Conservation (phyloP, 1,140 invertebrate genomes). For the Paramacrobiotus metropolitanus region DNA sequence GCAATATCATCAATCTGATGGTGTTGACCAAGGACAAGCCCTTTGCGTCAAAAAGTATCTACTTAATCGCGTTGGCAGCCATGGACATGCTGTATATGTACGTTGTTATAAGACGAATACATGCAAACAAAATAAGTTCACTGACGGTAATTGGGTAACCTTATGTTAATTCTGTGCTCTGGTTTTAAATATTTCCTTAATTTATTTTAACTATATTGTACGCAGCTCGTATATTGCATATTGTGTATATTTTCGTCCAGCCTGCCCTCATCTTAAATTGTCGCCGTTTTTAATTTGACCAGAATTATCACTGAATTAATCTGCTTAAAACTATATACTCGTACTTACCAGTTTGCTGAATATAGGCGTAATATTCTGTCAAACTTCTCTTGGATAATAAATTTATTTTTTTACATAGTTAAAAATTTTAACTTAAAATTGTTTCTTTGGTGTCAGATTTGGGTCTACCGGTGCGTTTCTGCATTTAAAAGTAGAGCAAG, state of each 20-base stretch:
- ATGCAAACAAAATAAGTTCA: neutral
- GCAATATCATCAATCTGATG: neutral
- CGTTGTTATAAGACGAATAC: neutral
- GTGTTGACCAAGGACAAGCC: neutral
- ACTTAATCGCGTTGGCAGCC: neutral
- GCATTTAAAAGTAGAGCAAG: too few relatives aligned
- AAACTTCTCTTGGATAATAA: too few relatives aligned
- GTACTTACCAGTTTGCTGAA: too few relatives aligned
- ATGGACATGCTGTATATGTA: neutral
- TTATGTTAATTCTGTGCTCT: neutral
- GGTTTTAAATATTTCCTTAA: neutral
- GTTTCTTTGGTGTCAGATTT: too few relatives aligned
- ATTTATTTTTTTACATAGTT: too few relatives aligned
- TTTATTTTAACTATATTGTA: neutral
- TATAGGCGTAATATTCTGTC: too few relatives aligned
- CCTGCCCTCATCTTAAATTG: neutral
- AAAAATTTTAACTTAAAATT: too few relatives aligned
- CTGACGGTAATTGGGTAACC: neutral
- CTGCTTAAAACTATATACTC: too few relatives aligned
- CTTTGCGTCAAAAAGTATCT: neutral
- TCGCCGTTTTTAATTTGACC: too few relatives aligned
- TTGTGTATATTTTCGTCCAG: neutral
- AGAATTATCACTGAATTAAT: too few relatives aligned
- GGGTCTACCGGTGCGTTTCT: too few relatives aligned
- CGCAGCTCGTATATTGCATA: neutral